Percentiles rank a stretch among this genome's conserved stretches.
phyloP scores from a whole-genome alignment of 2,888 invertebrate genomes.

The Cosmorhoe ocellata region DNA sequence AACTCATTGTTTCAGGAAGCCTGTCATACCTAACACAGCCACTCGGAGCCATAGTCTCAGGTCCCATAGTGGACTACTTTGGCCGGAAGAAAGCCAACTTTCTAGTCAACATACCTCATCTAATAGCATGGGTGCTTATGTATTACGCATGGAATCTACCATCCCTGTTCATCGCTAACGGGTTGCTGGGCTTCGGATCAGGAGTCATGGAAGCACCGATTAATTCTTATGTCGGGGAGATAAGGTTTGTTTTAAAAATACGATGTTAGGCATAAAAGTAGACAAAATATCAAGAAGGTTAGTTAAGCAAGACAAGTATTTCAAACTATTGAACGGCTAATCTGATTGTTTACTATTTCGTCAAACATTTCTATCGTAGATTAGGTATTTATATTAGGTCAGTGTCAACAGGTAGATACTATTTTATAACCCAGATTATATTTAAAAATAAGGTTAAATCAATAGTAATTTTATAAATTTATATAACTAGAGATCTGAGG shows the following conservation, averaged over 20 bases:
- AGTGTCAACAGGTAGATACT: constrained; percentile 1
- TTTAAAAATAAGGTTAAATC: no score
- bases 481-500: no score
- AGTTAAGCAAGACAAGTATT: background rate
- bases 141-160: constrained; percentile 72
- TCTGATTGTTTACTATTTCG: constrained; percentile 24
- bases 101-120: constrained; percentile 79
- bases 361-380: constrained; percentile 23
- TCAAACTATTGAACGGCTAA: constrained; percentile 1
- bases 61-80: constrained; percentile 77
- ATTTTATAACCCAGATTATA: no score
- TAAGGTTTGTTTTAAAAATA: constrained; percentile 57
- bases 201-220: constrained; percentile 84
- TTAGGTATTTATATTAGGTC: constrained; percentile 25
- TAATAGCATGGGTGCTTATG: constrained; percentile 80
- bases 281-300: no score
- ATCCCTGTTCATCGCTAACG: constrained; percentile 72
- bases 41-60: constrained; percentile 79
- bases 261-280: no score
- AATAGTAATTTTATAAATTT: no score
- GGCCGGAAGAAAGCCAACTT: constrained; percentile 81
- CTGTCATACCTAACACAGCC: constrained; percentile 81
- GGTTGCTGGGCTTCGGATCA: constrained; percentile 78
- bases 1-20: constrained; percentile 67
- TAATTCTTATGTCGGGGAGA: constrained; percentile 82